phyloP scores from a whole-genome alignment of 2,113 vertebrate species.

The Neotragus moschatus region DNA sequence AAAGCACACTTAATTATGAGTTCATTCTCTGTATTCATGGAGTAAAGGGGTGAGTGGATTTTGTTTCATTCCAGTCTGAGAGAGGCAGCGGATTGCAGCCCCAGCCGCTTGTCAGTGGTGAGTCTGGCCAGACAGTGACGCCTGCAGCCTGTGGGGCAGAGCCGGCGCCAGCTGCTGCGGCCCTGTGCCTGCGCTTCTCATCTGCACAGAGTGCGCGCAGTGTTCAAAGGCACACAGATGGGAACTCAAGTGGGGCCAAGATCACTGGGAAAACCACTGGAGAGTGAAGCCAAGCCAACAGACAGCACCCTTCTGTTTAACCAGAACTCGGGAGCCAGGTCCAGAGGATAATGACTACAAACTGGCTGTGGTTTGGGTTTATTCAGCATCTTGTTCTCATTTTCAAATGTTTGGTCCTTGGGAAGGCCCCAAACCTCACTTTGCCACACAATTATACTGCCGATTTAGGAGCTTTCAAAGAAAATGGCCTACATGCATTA shows the following conservation, averaged over 20 bases:
- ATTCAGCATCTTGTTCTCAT: slow-evolving; percentile 7
- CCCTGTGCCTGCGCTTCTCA: rapidly evolving
- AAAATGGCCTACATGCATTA: not conserved
- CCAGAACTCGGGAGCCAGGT: slow-evolving; percentile 1
- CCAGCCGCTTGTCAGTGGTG: rapidly evolving
- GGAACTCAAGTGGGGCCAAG: not conserved
- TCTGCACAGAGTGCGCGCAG: not conserved
- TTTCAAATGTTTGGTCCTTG: slow-evolving; percentile 4
- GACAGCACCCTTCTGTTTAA: slow-evolving; percentile 48
- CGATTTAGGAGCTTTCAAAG: not conserved
- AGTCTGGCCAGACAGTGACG: not conserved
- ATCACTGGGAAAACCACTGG: not conserved
- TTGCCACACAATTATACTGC: not conserved
- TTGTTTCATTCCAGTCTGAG: not conserved
- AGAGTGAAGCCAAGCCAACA: slow-evolving; percentile 50
- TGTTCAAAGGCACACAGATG: not conserved
- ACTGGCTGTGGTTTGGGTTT: not conserved
- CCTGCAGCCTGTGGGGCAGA: not conserved
- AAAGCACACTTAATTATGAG: slow-evolving; percentile 40
- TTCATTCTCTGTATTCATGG: slow-evolving; percentile 29
- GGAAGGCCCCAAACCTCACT: slow-evolving; percentile 19
- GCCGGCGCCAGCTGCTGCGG: not conserved
- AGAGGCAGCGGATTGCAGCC: rapidly evolving
- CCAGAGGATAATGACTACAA: slow-evolving; percentile 50
- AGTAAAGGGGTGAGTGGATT: not conserved